A percentile compares a stretch with the other conserved stretches of the same genome.
These are phyloP conservation scores for Glossosoma conforme DNA, from an alignment of 1,140 invertebrate species.

Conservation along the genomic window DNA sequence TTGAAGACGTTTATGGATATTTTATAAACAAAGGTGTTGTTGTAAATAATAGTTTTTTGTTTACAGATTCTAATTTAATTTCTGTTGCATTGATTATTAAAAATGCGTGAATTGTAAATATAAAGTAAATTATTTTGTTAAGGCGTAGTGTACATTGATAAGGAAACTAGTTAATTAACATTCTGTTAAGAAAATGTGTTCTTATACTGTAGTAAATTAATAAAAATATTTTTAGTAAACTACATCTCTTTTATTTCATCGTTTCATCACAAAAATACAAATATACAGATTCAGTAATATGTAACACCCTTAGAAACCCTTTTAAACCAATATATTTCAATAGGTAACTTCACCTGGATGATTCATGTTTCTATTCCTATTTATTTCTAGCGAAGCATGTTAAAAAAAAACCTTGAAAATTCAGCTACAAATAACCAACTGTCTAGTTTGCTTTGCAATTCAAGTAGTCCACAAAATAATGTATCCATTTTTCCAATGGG, in stretches of 20 bases:
- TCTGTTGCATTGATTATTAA: slow-evolving; percentile 18
- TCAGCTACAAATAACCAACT: too few species aligned
- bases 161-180: slow-evolving; percentile 30
- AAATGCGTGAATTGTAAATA: slow-evolving; percentile 27
- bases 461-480: too few species aligned
- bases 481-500: too few species aligned
- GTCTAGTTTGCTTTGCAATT: too few species aligned
- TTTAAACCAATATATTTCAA: too few species aligned
- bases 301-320: too few species aligned
- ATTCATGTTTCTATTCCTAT: too few species aligned
- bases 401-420: too few species aligned
- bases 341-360: too few species aligned
- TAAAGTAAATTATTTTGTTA: slow-evolving; percentile 19
- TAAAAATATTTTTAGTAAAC: slow-evolving; percentile 33
- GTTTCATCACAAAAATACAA: too few species aligned
- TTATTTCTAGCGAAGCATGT: too few species aligned
- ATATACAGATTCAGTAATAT: too few species aligned
- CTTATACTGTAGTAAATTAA: slow-evolving; percentile 34
- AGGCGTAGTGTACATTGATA: slow-evolving; percentile 28
- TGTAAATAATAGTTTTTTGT: slow-evolving; percentile 31
- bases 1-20: slow-evolving; percentile 27
- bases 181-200: slow-evolving; percentile 32
- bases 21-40: slow-evolving; percentile 31
- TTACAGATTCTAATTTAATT: slow-evolving; percentile 29
- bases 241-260: slow-evolving; percentile 10